phyloP scores from a whole-genome alignment of 2,888 invertebrate species.

The Microctonus hyperodae region DNA sequence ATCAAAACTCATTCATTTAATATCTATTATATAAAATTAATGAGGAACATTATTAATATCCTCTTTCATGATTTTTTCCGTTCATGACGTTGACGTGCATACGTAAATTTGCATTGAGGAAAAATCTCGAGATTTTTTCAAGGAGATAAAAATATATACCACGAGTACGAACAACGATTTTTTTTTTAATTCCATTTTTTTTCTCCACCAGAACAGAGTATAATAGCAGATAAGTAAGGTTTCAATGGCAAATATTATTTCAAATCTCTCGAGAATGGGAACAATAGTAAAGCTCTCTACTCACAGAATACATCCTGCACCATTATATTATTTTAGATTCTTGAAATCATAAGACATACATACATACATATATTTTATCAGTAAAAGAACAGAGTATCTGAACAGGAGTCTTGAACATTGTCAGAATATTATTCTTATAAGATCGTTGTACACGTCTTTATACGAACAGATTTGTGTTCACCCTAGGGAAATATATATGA shows the following conservation, averaged over 20 bases:
- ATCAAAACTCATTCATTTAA: too few relatives aligned
- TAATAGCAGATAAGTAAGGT: constrained; percentile 47
- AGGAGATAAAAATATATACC: too few relatives aligned
- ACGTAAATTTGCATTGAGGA: too few relatives aligned
- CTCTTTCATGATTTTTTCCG: too few relatives aligned
- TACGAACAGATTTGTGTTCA: background rate
- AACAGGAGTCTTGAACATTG: constrained; percentile 45
- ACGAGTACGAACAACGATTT: background rate
- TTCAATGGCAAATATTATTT: constrained; percentile 63
- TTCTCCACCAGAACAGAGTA: constrained; percentile 25
- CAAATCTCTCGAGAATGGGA: constrained; percentile 60
- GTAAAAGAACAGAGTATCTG: constrained; percentile 52
- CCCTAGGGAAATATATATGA: constrained; percentile 54
- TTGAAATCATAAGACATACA: background rate
- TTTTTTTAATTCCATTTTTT: too few relatives aligned
- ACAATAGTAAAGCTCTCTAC: constrained; percentile 55
- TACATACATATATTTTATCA: too few relatives aligned
- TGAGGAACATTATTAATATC: too few relatives aligned
- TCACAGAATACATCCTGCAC: constrained; percentile 43
- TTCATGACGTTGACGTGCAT: too few relatives aligned
- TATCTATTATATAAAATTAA: too few relatives aligned
- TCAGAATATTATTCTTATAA: background rate
- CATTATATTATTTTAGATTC: background rate
- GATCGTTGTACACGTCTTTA: constrained; percentile 12
- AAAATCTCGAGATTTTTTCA: too few relatives aligned